A percentile compares a stretch with the other conserved stretches of the same genome.
Conservation (phyloP, 2,113 vertebrate species). For the Chunga burmeisteri region DNA sequence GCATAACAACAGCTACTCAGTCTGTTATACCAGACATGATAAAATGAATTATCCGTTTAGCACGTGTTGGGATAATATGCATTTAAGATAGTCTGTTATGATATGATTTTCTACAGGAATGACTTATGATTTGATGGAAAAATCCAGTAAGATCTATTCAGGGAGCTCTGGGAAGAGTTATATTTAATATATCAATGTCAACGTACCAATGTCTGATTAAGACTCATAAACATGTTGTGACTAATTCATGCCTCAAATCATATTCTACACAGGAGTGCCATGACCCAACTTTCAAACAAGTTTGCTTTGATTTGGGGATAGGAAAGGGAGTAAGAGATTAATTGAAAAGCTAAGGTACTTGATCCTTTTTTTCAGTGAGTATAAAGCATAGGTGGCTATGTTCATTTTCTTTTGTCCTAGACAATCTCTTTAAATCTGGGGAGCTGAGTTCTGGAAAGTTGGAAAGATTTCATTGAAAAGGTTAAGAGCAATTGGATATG, state of each 20-base stretch:
- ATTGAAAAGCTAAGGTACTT: not conserved
- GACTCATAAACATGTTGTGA: not conserved
- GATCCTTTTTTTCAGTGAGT: not conserved
- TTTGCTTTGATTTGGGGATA: not conserved
- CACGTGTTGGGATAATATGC: not conserved
- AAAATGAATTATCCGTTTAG: not conserved
- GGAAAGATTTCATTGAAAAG: slow-evolving; percentile 23
- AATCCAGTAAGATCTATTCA: not conserved
- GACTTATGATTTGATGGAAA: not conserved
- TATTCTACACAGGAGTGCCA: not conserved
- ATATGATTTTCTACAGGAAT: not conserved
- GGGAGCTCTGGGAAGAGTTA: not conserved
- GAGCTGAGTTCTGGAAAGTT: not conserved
- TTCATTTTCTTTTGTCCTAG: not conserved
- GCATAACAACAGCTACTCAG: not conserved
- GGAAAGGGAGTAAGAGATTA: not conserved
- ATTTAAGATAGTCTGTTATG: not conserved
- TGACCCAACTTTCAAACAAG: not conserved
- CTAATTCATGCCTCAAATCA: not conserved
- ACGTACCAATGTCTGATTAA: not conserved
- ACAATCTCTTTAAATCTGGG: not conserved
- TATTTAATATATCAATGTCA: not conserved
- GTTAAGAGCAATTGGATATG: slow-evolving; percentile 10
- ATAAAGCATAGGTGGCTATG: not conserved
- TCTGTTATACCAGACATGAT: not conserved